Percentiles rank a stretch among this genome's conserved stretches.
These are phyloP conservation scores for Ormia ochracea DNA, from an alignment of 2,888 invertebrate genomes.

Conservation along the genomic window DNA sequence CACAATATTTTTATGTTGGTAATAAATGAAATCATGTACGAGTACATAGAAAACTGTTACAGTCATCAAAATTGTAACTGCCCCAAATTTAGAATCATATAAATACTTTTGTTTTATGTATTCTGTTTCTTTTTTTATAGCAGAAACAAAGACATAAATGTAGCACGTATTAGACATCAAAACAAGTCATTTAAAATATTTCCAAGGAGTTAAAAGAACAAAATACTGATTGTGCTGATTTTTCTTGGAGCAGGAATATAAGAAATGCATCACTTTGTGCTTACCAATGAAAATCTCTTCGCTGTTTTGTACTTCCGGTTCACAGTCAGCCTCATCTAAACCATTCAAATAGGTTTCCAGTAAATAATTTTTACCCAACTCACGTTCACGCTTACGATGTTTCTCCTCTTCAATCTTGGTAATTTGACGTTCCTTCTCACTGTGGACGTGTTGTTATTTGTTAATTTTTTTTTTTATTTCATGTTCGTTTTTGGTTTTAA, in stretches of 20 bases:
- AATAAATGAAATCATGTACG: no score
- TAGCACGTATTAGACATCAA: conserved; percentile 41
- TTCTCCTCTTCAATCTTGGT: conserved; percentile 87
- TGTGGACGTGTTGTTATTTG: conserved; percentile 68
- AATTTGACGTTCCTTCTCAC: conserved; percentile 87
- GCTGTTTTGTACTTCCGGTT: conserved; percentile 58
- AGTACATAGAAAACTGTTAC: background rate
- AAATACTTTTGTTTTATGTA: no score
- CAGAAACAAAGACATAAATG: conserved; percentile 1
- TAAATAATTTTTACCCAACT: conserved; percentile 87
- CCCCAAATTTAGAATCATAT: background rate
- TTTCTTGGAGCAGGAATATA: background rate
- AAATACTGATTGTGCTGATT: background rate
- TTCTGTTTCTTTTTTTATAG: no score
- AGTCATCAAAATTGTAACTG: conserved; percentile 7
- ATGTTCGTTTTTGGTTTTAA: background rate
- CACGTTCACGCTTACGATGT: conserved; percentile 84
- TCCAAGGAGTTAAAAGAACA: background rate
- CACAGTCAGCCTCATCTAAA: conserved; percentile 77
- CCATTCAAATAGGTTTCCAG: conserved; percentile 85
- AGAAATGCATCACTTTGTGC: conserved; percentile 19
- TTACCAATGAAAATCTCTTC: conserved; percentile 67
- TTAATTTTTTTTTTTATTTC: background rate
- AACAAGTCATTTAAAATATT: conserved; percentile 21
- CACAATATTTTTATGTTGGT: no score